phyloP scores from a whole-genome alignment of 2,113 vertebrate species.

The Pluvianellus socialis region DNA sequence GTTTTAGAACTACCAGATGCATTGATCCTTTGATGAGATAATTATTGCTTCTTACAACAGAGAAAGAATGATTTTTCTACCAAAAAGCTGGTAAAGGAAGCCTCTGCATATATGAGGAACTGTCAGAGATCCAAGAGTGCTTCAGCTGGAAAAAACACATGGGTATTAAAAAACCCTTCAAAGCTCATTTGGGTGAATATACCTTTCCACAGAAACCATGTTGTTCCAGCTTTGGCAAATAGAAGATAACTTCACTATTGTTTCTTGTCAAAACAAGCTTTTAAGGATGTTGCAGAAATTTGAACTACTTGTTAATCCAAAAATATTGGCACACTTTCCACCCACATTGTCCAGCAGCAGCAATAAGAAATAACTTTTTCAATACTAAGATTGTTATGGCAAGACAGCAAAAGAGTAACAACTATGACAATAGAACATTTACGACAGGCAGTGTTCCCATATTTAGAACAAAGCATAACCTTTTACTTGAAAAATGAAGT shows the following conservation, averaged over 20 bases:
- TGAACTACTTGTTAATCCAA: background rate
- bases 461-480: background rate
- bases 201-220: background rate
- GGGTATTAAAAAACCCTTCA: background rate
- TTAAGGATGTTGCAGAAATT: background rate
- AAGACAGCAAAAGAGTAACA: background rate
- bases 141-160: background rate
- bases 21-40: background rate
- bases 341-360: background rate
- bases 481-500: background rate
- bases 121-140: background rate
- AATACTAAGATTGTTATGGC: background rate
- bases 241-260: background rate
- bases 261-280: background rate
- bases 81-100: background rate
- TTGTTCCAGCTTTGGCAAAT: background rate
- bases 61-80: background rate
- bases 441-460: background rate
- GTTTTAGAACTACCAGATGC: background rate
- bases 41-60: background rate
- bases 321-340: background rate
- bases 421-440: background rate
- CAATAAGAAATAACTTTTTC: background rate
- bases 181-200: background rate
- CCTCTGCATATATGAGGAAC: background rate